A percentile compares a stretch with the other conserved stretches of the same genome.
These are phyloP conservation scores for Crocidura indochinensis DNA, from an alignment of 2,797 vertebrate genomes.

Conservation along the genomic window DNA sequence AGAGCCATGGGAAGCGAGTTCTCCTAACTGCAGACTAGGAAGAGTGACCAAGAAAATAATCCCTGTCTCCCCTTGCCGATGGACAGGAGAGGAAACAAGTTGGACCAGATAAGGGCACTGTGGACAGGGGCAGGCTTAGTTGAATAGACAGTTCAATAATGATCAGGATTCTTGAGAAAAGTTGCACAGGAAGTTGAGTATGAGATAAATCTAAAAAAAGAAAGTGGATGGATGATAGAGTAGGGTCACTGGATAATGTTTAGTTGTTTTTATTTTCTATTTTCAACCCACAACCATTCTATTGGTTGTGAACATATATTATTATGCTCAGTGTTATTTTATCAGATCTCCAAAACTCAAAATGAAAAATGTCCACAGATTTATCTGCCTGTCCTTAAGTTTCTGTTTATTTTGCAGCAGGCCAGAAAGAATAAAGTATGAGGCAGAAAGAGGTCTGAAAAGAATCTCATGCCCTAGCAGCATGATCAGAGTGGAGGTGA, in stretches of 20 bases:
- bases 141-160: not conserved
- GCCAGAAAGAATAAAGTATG: conserved; percentile 21
- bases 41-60: not conserved
- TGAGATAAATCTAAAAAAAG: not conserved
- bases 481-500: not conserved
- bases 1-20: conserved; percentile 10
- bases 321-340: not conserved
- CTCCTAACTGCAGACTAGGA: conserved; percentile 12
- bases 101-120: not conserved
- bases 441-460: not conserved
- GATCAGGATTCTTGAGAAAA: not conserved
- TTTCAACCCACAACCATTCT: not conserved
- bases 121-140: not conserved
- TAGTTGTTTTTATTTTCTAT: not conserved
- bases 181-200: not conserved
- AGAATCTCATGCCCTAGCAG: not conserved
- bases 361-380: not conserved
- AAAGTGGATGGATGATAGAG: not conserved
- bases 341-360: conserved; percentile 3
- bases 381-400: not conserved
- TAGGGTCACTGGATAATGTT: too few relatives aligned
- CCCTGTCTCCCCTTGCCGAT: not conserved
- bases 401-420: conserved; percentile 10
- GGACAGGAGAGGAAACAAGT: not conserved
- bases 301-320: not conserved